Conservation (phyloP, 1,140 invertebrate species). For the Nebria ingens region DNA sequence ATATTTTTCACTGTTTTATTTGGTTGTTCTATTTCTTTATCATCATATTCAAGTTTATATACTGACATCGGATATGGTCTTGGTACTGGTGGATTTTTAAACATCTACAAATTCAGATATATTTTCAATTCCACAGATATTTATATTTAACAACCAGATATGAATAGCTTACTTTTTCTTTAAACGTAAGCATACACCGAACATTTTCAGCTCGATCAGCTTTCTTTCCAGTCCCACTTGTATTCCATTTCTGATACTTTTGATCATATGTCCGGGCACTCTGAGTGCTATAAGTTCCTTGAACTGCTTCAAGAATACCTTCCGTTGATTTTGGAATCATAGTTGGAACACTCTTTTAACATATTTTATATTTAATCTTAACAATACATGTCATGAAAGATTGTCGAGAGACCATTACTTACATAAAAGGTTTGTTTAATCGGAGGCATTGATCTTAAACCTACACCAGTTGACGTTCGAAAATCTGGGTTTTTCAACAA, state of each 20-base stretch:
- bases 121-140: background rate
- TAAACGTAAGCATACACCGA: conserved; percentile 18
- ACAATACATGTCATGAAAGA: no score
- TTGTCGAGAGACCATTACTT: background rate
- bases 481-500: conserved; percentile 24
- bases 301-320: no score
- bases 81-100: conserved; percentile 23
- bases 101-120: conserved; percentile 18
- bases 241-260: background rate
- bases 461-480: conserved; percentile 21
- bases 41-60: background rate
- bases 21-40: background rate
- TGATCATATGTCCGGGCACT: background rate
- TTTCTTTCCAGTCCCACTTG: background rate
- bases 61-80: conserved; percentile 22
- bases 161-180: conserved; percentile 22
- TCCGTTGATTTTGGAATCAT: no score
- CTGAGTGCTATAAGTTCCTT: no score
- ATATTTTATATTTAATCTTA: no score
- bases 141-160: background rate
- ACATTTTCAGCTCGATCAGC: conserved; percentile 12
- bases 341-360: no score
- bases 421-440: conserved; percentile 22
- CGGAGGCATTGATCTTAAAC: conserved; percentile 22
- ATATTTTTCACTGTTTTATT: no score